These are phyloP conservation scores for Drosophila sturtevanti DNA, from an alignment of 1,140 invertebrate genomes.

Conservation along the genomic window DNA sequence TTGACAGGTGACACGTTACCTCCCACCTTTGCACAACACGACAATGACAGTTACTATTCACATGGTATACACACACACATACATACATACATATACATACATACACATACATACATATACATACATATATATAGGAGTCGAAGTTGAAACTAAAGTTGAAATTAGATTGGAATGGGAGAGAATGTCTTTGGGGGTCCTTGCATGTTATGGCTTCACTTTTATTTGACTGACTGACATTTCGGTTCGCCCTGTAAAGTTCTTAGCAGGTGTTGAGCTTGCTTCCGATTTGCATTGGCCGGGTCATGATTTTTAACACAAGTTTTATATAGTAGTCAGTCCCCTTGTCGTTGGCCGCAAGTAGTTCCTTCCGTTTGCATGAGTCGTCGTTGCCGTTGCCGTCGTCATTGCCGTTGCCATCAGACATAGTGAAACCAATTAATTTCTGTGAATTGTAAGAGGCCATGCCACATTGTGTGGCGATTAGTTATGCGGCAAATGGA, in stretches of 20 bases:
- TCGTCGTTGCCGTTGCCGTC: constrained; percentile 19
- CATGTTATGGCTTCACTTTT: constrained; percentile 29
- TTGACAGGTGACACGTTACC: constrained; percentile 74
- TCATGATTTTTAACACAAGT: constrained; percentile 46
- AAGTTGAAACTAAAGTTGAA: neutral
- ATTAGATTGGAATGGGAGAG: neutral
- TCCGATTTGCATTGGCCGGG: constrained; percentile 65
- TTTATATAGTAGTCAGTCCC: constrained; percentile 51
- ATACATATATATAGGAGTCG: neutral
- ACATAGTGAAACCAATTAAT: constrained; percentile 72
- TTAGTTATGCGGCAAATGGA: constrained; percentile 59
- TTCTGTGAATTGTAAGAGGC: constrained; percentile 75
- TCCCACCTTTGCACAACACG: constrained; percentile 29
- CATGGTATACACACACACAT: neutral
- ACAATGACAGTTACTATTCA: constrained; percentile 41
- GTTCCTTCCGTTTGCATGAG: constrained; percentile 69
- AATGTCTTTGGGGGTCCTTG: neutral
- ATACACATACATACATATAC: too few species aligned
- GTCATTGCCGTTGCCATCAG: constrained; percentile 28
- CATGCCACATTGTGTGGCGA: constrained; percentile 59
- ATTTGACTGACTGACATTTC: constrained; percentile 15
- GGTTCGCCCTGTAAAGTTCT: constrained; percentile 26
- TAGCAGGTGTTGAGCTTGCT: constrained; percentile 67
- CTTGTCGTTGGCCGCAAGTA: constrained; percentile 66
- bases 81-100: too few species aligned